These are phyloP conservation scores for Australoheros facetus DNA, from an alignment of 2,797 vertebrate genomes.

Conservation along the genomic window DNA sequence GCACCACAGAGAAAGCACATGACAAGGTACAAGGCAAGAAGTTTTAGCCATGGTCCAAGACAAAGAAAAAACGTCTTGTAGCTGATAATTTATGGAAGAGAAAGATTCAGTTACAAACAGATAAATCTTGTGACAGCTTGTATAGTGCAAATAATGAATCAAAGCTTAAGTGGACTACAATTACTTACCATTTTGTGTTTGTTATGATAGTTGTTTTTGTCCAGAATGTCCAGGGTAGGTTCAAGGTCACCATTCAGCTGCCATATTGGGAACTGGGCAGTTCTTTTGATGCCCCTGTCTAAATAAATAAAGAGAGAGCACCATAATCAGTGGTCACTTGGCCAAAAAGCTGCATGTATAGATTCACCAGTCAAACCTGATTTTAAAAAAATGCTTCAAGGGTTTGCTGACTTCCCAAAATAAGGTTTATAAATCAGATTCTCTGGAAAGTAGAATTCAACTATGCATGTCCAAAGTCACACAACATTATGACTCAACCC, in stretches of 20 bases:
- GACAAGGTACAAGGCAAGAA: conserved; percentile 78
- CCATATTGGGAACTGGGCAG: background rate
- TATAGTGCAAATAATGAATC: too few species aligned
- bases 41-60: background rate
- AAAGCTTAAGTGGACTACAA: too few species aligned
- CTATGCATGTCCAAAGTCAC: background rate
- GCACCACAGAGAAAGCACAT: conserved; percentile 88
- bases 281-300: background rate
- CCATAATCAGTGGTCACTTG: background rate
- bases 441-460: background rate
- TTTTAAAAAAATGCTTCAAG: background rate
- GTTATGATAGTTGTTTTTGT: too few species aligned
- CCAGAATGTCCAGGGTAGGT: background rate
- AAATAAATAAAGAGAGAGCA: background rate
- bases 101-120: background rate
- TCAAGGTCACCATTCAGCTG: fast-evolving
- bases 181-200: background rate
- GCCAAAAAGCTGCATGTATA: background rate
- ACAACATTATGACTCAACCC: background rate
- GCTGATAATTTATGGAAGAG: background rate
- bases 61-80: background rate
- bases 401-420: background rate
- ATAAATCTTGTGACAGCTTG: too few species aligned
- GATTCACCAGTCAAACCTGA: background rate
- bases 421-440: background rate